Conservation (phyloP, 1,140 invertebrate genomes). For the Heliconius hewitsoni region DNA sequence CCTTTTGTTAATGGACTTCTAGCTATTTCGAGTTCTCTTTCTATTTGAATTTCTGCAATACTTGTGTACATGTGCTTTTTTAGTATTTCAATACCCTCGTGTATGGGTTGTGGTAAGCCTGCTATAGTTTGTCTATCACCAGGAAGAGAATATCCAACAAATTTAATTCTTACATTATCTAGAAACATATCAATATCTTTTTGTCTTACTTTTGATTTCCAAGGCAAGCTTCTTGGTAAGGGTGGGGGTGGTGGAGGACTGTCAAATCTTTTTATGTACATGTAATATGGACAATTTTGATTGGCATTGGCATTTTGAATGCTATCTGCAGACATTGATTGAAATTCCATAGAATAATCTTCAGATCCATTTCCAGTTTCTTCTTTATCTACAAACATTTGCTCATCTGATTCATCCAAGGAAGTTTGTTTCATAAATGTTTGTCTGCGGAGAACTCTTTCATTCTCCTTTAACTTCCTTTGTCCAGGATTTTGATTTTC, state of each 20-base stretch:
- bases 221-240: conserved; percentile 88
- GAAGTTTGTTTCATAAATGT: conserved; percentile 96
- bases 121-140: conserved; percentile 93
- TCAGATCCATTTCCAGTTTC: conserved; percentile 79
- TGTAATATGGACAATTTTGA: conserved; percentile 69
- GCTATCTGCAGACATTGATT: conserved; percentile 65
- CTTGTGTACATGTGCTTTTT: conserved; percentile 94
- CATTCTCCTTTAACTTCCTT: conserved; percentile 77
- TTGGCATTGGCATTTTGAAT: conserved; percentile 60
- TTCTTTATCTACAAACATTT: conserved; percentile 87
- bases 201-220: conserved; percentile 97
- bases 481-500: conserved; percentile 93
- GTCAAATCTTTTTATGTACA: conserved; percentile 75
- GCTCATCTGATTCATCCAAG: conserved; percentile 90
- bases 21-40: conserved; percentile 91
- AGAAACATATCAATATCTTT: conserved; percentile 96
- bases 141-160: conserved; percentile 95
- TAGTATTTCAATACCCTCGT: conserved; percentile 95
- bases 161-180: conserved; percentile 95
- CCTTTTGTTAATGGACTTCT: conserved; percentile 89
- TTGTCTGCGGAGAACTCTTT: conserved; percentile 82
- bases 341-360: conserved; percentile 77
- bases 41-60: conserved; percentile 90
- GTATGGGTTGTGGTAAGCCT: conserved; percentile 96
- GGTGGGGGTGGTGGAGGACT: conserved; percentile 81